A percentile compares a stretch with the other conserved stretches of the same genome.
Evolutionary conservation across 2,113 vertebrate species (phyloP).

Genomic region (Lophotis ruficrista): DNA sequence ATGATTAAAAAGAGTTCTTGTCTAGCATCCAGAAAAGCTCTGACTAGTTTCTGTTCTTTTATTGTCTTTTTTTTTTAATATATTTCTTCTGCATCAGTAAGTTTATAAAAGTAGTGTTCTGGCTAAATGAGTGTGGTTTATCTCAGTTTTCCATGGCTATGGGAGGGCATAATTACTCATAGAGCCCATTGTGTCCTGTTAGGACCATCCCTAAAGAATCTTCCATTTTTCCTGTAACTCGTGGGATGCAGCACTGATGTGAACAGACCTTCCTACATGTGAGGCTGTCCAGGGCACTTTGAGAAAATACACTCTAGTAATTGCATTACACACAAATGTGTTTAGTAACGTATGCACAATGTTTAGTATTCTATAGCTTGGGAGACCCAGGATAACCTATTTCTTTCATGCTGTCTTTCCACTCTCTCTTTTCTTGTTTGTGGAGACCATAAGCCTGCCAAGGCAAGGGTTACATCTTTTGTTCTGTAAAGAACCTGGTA

Average conservation of each 20-base stretch:
- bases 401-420: background rate
- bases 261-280: background rate
- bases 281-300: background rate
- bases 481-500: background rate
- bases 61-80: background rate
- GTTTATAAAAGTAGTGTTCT: background rate
- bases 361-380: background rate
- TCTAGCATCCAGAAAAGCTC: background rate
- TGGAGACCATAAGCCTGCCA: background rate
- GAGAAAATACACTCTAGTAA: background rate
- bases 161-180: background rate
- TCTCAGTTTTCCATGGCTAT: background rate
- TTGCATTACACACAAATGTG: background rate
- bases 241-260: background rate
- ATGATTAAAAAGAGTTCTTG: background rate
- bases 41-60: background rate
- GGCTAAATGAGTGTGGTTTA: background rate
- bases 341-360: background rate
- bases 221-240: background rate
- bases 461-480: background rate
- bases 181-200: background rate
- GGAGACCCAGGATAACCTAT: background rate
- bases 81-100: background rate
- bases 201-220: background rate
- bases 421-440: background rate